Evolutionary conservation across 2,113 vertebrate species (phyloP).

Genomic region (Eulemur macaco): DNA sequence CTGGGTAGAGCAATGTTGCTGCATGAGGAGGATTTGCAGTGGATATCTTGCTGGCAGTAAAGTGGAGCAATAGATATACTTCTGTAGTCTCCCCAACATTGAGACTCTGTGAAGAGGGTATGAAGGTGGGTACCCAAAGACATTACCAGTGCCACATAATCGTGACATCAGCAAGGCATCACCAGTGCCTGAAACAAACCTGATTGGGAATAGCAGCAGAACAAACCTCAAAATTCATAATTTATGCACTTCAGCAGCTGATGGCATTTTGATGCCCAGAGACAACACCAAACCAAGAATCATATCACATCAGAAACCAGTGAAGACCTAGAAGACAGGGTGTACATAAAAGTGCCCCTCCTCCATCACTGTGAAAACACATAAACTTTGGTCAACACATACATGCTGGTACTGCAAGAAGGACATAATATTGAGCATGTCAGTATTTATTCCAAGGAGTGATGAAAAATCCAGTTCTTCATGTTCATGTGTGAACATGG

Average conservation of each 20-base stretch:
- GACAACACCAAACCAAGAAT: not conserved
- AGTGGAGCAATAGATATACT: not conserved
- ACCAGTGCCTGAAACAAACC: not conserved
- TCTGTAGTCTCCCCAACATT: not conserved
- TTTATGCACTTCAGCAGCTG: not conserved
- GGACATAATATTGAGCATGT: not conserved
- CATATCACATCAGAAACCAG: not conserved
- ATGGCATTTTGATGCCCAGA: not conserved
- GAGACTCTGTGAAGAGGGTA: not conserved
- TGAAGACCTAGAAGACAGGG: not conserved
- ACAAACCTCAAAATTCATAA: not conserved
- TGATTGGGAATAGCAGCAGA: not conserved
- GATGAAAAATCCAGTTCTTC: not conserved
- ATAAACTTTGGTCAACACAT: not conserved
- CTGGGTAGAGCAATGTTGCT: not conserved
- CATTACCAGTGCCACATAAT: not conserved
- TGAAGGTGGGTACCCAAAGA: not conserved
- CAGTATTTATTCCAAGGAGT: not conserved
- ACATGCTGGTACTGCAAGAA: not conserved
- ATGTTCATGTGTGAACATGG: not conserved
- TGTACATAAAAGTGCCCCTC: not conserved
- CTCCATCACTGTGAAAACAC: not conserved
- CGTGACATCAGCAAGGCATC: not conserved
- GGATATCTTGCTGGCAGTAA: not conserved
- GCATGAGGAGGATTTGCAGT: not conserved